Base-by-base conservation (phyloP, 2,113 vertebrate genomes). In the Onychorhynchus coronatus region DNA sequence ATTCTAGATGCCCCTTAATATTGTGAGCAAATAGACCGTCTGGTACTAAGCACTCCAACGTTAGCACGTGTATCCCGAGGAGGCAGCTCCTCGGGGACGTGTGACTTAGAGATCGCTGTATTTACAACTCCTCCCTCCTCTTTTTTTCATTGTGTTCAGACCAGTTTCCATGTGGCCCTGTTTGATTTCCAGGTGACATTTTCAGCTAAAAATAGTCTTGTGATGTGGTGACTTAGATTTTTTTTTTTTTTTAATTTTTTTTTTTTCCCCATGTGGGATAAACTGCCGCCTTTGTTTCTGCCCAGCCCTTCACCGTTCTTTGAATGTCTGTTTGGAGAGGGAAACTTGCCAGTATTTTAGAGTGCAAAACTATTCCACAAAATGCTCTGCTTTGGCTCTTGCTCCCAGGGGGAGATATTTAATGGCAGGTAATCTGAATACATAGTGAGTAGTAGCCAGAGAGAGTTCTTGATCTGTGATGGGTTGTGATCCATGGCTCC, bases 1-100 rank as follows among this genome's bases (percentile, higher is more conserved):
- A 98, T 96, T 98, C 98, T 98, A 98, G 98, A 98, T 98, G 98
- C 98, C 98, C 98, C 96, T 98, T 95, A 98, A 97, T 98, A 97
- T 98, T 97, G 98, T 98, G 98, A 98, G 98, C 98, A 98, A 97
- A 98, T 97, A 98, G 97, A 97, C 97, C 86, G 90, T 98, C 97
- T 96, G 98, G 97, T 98, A 98, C 97, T 97, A 97, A 97, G 97
- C 94, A 91, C 97, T 96, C 96, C 92, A 61, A 28, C 49, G 89
- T 86, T 91, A 97, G 96, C 97, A 97, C 93, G 37, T 93, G 61
- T 55, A 63, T 23, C 80, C 92, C 72, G 30, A 37, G 98, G 97
- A 97, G 95, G 87, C 70, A 92, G 90, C 96, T 96, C 97, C 97
- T 96, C 39, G 91, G 94, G 95, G 93, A 96, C 91, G 76, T 82